These are phyloP conservation scores for Alcedo quadribrachys DNA, from an alignment of 2,797 vertebrate genomes.

Conservation along the genomic window DNA sequence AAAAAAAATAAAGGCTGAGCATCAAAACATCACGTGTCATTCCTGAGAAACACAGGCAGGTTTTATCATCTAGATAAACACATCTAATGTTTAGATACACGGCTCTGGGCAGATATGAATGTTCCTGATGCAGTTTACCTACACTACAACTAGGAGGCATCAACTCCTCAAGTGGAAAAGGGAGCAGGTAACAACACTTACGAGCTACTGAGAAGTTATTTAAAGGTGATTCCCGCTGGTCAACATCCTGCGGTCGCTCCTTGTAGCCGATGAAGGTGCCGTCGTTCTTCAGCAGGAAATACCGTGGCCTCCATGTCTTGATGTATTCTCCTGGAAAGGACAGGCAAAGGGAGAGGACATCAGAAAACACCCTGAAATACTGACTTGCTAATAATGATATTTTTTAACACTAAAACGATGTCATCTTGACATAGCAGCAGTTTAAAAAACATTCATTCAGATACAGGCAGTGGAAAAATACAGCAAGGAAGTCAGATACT, in stretches of 20 bases:
- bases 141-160: background rate
- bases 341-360: background rate
- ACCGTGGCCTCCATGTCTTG: constrained; percentile 96
- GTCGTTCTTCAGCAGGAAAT: constrained; percentile 95
- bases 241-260: constrained; percentile 94
- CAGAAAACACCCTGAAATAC: constrained; percentile 2
- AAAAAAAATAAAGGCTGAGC: background rate
- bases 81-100: background rate
- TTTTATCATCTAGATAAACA: background rate
- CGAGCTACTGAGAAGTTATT: constrained; percentile 99
- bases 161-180: background rate
- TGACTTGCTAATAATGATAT: background rate
- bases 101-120: rapidly evolving
- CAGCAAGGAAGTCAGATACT: constrained; percentile 8
- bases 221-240: constrained; percentile 94
- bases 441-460: background rate
- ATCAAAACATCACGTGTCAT: background rate
- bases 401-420: background rate
- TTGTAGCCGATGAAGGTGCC: constrained; percentile 98
- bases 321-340: constrained; percentile 91
- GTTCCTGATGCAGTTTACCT: background rate
- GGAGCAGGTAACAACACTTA: constrained; percentile 78
- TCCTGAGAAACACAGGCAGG: background rate
- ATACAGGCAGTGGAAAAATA: constrained; percentile 10
- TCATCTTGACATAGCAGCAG: background rate